Conservation (phyloP, 2,888 invertebrate species). For the Microplitis deprimator region DNA sequence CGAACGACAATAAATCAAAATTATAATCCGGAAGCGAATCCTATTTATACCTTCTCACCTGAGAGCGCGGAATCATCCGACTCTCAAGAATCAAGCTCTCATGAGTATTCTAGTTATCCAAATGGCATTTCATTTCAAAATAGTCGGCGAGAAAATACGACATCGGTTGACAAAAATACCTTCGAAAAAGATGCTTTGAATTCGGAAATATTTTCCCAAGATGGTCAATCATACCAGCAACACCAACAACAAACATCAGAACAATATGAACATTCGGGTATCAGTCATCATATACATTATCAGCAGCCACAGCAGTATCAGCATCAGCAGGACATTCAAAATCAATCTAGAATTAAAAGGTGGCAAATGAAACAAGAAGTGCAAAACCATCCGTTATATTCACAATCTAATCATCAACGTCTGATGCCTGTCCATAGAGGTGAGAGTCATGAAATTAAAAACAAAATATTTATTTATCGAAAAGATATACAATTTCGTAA, state of each 20-base stretch:
- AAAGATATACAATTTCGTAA: no score
- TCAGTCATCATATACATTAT: conserved; percentile 23
- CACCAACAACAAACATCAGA: conserved; percentile 15
- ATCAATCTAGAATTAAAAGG: conserved; percentile 4
- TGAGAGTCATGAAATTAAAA: not conserved
- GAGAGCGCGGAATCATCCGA: conserved; percentile 47
- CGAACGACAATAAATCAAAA: conserved; percentile 35
- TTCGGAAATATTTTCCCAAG: not conserved
- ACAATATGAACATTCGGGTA: conserved; percentile 31
- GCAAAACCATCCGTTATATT: conserved; percentile 10
- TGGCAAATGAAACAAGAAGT: not conserved
- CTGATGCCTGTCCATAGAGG: not conserved
- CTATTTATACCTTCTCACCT: conserved; percentile 50
- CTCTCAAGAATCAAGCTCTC: not conserved
- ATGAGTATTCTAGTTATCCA: not conserved
- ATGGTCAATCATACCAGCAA: not conserved
- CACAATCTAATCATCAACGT: conserved; percentile 36
- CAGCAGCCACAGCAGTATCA: conserved; percentile 29
- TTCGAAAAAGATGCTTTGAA: not conserved
- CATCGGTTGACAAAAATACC: not conserved
- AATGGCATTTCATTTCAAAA: not conserved
- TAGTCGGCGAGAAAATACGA: not conserved
- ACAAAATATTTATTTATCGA: not conserved
- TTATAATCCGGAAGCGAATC: conserved; percentile 40
- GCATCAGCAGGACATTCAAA: conserved; percentile 18